Evolutionary conservation across 2,797 vertebrate species (phyloP).

Genomic region (Arvicola amphibius): DNA sequence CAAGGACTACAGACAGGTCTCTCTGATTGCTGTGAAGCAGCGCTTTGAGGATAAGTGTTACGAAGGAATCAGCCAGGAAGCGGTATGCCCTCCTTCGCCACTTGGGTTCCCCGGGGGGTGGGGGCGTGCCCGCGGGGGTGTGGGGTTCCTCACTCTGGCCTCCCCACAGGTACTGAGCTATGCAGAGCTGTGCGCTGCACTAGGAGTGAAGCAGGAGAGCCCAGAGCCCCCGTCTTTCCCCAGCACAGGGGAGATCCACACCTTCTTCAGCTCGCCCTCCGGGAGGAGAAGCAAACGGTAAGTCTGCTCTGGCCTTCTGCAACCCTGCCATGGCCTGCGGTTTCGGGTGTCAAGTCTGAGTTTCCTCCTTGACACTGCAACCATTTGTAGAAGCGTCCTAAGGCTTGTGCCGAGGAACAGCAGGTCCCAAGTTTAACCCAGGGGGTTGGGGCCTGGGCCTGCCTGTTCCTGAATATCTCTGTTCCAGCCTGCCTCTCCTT

Average conservation of each 20-base stretch:
- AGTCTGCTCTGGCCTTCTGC: not conserved
- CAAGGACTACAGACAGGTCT: constrained; percentile 96
- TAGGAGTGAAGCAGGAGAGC: constrained; percentile 92
- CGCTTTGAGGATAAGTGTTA: constrained; percentile 95
- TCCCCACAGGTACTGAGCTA: constrained; percentile 93
- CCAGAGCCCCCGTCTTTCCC: constrained; percentile 87
- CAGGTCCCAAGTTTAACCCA: not conserved
- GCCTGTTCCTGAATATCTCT: not conserved
- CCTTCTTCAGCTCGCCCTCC: constrained; percentile 95
- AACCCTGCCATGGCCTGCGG: accelerated
- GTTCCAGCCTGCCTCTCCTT: not conserved
- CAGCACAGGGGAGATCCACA: constrained; percentile 89
- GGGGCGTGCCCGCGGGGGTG: accelerated
- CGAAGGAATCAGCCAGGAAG: constrained; percentile 93
- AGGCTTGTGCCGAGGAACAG: not conserved
- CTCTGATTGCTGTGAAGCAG: constrained; percentile 96
- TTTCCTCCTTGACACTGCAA: not conserved
- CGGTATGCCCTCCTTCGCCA: constrained; percentile 83
- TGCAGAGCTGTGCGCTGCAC: constrained; percentile 92
- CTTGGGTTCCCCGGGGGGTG: accelerated
- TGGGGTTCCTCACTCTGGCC: not conserved
- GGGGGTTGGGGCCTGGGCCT: not conserved
- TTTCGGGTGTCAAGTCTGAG: not conserved
- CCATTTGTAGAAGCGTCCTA: not conserved
- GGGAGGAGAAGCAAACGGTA: constrained; percentile 93